phyloP scores from a whole-genome alignment of 2,888 invertebrate species.

The Drosophila histrio region DNA sequence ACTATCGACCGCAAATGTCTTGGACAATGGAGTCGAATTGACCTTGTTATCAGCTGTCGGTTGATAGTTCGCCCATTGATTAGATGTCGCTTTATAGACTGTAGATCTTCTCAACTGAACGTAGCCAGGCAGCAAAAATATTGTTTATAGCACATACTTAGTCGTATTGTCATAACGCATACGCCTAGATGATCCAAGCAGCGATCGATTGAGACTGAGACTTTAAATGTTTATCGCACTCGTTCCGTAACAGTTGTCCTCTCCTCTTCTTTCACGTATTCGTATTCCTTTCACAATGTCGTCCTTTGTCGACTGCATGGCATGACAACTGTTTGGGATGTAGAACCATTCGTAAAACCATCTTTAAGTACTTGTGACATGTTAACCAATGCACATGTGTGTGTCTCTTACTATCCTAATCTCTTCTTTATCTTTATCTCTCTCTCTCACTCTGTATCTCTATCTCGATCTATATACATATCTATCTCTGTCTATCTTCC shows the following conservation, averaged over 20 bases:
- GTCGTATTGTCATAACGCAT: conserved; percentile 22
- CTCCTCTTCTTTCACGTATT: conserved; percentile 6
- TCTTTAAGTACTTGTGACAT: neutral
- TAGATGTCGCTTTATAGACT: conserved; percentile 6
- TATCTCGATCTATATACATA: conserved; percentile 5
- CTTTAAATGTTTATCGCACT: neutral
- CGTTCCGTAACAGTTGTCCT: conserved; percentile 13
- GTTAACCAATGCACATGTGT: conserved; percentile 24
- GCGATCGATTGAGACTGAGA: neutral
- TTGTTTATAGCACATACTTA: conserved; percentile 28
- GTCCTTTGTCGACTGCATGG: conserved; percentile 59
- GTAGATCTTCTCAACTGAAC: conserved; percentile 7
- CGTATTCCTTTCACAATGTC: conserved; percentile 29
- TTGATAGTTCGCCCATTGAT: neutral
- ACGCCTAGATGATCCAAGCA: conserved; percentile 28
- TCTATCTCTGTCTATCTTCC: conserved; percentile 42
- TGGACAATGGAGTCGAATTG: neutral
- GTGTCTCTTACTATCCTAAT: conserved; percentile 39
- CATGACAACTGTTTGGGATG: conserved; percentile 48
- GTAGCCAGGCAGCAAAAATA: conserved; percentile 23
- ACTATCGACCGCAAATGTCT: neutral
- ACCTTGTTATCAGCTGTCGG: conserved; percentile 1
- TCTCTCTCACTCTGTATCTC: conserved; percentile 17
- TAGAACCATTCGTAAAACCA: neutral
- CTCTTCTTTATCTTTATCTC: conserved; percentile 47